A percentile compares a stretch with the other conserved stretches of the same genome.
Evolutionary conservation across 2,888 invertebrate genomes (phyloP).

Genomic region (Mythimna impura): DNA sequence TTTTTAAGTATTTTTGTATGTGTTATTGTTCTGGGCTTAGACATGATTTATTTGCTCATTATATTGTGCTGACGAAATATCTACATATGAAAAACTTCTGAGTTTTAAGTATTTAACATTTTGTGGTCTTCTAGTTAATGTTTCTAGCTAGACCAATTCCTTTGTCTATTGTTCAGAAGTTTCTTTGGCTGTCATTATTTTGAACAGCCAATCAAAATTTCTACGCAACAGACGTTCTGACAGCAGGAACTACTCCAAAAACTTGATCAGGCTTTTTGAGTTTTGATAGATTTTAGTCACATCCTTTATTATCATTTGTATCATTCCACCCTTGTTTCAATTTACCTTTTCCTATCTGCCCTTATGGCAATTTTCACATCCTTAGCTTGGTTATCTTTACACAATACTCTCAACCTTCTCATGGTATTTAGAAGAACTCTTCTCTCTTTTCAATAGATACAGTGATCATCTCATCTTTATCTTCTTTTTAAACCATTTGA

Average conservation of each 20-base stretch:
- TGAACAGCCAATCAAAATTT: neutral
- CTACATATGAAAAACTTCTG: conserved; percentile 3
- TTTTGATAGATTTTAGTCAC: no score
- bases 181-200: conserved; percentile 28
- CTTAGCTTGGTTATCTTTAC: no score
- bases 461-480: no score
- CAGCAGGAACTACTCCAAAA: neutral
- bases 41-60: conserved; percentile 42
- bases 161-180: conserved; percentile 16
- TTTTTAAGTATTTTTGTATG: conserved; percentile 49
- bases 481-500: no score
- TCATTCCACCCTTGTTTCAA: no score
- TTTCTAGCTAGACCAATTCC: conserved; percentile 10
- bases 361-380: neutral
- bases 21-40: conserved; percentile 50
- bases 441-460: no score
- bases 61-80: conserved; percentile 14
- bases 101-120: conserved; percentile 9
- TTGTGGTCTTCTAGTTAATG: neutral
- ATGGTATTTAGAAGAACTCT: no score
- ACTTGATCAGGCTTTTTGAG: neutral
- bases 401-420: no score
- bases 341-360: neutral
- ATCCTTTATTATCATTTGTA: no score
- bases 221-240: neutral